A percentile compares a stretch with the other conserved stretches of the same genome.
Conservation (phyloP, 2,888 invertebrate genomes). For the Pachymerium ferrugineum region DNA sequence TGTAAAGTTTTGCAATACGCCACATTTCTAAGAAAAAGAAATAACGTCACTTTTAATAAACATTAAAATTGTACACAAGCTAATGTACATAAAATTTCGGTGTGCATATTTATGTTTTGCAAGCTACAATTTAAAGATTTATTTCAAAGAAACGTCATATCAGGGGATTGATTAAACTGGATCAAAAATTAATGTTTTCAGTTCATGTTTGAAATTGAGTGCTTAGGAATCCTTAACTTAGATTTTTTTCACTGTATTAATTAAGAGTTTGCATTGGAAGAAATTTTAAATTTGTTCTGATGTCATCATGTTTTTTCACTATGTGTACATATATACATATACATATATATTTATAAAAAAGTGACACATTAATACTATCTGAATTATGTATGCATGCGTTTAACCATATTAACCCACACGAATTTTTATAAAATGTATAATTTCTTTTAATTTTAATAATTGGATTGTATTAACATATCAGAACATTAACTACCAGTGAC, state of each 20-base stretch:
- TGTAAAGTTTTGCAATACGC: not conserved
- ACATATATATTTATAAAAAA: too few species aligned
- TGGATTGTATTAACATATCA: not conserved
- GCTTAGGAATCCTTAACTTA: not conserved
- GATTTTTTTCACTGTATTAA: not conserved
- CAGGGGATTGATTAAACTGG: not conserved
- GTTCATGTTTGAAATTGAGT: too few species aligned
- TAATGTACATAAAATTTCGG: not conserved
- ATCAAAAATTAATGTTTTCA: too few species aligned
- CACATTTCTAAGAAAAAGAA: not conserved
- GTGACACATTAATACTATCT: too few species aligned
- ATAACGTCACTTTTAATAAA: conserved; percentile 4
- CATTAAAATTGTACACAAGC: not conserved
- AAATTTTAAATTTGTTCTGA: too few species aligned
- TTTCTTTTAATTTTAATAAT: not conserved
- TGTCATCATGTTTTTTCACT: too few species aligned
- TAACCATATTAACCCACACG: too few species aligned
- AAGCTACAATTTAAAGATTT: not conserved
- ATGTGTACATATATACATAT: too few species aligned
- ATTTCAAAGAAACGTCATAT: not conserved
- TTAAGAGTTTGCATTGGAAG: too few species aligned
- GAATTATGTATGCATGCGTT: too few species aligned
- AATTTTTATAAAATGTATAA: too few species aligned
- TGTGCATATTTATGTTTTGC: not conserved
- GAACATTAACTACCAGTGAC: too few species aligned